These are phyloP conservation scores for Enchytraeus crypticus DNA, from an alignment of 2,888 invertebrate species.

Conservation along the genomic window DNA sequence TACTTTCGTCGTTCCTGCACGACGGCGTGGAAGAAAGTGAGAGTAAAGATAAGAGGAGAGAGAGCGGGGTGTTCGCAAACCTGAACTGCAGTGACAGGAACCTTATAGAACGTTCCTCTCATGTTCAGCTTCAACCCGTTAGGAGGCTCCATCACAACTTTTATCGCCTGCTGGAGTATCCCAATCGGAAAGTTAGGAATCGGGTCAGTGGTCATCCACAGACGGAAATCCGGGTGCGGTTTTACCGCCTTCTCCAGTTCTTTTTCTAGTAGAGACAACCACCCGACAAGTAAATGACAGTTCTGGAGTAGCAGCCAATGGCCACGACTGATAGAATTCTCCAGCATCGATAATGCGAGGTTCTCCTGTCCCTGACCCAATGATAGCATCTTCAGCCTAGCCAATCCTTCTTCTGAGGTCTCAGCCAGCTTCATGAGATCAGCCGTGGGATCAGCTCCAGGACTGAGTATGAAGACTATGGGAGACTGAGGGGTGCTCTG, in stretches of 20 bases:
- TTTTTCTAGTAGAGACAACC: conserved; percentile 73
- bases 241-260: conserved; percentile 67
- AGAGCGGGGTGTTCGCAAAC: conserved; percentile 66
- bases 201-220: conserved; percentile 90
- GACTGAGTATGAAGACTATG: conserved; percentile 51
- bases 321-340: conserved; percentile 55
- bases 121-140: conserved; percentile 81
- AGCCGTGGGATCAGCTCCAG: conserved; percentile 50
- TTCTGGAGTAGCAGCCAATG: conserved; percentile 89
- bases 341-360: conserved; percentile 56
- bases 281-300: conserved; percentile 73
- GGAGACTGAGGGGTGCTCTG: conserved; percentile 66
- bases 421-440: conserved; percentile 50
- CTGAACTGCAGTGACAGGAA: conserved; percentile 65
- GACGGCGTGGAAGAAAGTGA: conserved; percentile 88
- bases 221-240: conserved; percentile 79
- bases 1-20: conserved; percentile 82
- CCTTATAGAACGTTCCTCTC: conserved; percentile 77
- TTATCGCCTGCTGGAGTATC: conserved; percentile 72
- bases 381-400: conserved; percentile 49
- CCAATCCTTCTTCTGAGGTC: conserved; percentile 46
- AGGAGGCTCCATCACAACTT: conserved; percentile 87
- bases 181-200: conserved; percentile 79
- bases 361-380: conserved; percentile 52
- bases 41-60: conserved; percentile 71